Base-by-base conservation (phyloP, 1,140 invertebrate genomes). In the Cephus cinctus region DNA sequence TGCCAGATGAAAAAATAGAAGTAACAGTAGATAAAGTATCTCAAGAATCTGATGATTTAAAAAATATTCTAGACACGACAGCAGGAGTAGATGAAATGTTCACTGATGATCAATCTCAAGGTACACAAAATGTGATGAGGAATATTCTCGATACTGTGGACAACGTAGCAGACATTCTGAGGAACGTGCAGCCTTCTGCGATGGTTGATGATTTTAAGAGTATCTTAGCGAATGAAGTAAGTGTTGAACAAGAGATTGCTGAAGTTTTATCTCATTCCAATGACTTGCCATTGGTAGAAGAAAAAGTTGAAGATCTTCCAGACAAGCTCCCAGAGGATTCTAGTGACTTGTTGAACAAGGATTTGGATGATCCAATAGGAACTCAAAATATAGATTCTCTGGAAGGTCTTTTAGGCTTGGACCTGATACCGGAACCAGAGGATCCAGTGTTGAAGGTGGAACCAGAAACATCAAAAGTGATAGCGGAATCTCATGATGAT, bases 381-480 rank as follows among this genome's bases (percentile, higher is more conserved):
- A 8, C 43, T 9, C 50, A 59, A 34, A 59, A 54, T 25, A 54
- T 57, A 34, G 54, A 62, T 21, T 45, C 53, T 21, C n/a, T 65
- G 14, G 57, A 61, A 44, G 59, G 56, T 32, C 35, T 63, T 20
- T 32, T 62, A 12, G 54, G 35, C 30, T 36, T 60, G 8, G 49
- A 64, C 45, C 36, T 65, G n/a, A 63, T 59, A 2, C 27, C 52
- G 5, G 58, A 61, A 6, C 51, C 21, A 8, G 55, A 59, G 5
- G 58, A 54, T n/a, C 16, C 44, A 9, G 16, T 43, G 1, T 39
- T 43, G 9, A 62, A 59, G 25, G 8, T 48, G 0, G 12, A 20
- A 27, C 47, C 48, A 35, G 22, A 56, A 23, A 18, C 12, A 43
- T 23, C 19, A 21, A 30, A 38, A 38, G n/a, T n/a, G n/a, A n/a